phyloP scores from a whole-genome alignment of 2,888 invertebrate species.

The Scrobipalpa atriplicella region DNA sequence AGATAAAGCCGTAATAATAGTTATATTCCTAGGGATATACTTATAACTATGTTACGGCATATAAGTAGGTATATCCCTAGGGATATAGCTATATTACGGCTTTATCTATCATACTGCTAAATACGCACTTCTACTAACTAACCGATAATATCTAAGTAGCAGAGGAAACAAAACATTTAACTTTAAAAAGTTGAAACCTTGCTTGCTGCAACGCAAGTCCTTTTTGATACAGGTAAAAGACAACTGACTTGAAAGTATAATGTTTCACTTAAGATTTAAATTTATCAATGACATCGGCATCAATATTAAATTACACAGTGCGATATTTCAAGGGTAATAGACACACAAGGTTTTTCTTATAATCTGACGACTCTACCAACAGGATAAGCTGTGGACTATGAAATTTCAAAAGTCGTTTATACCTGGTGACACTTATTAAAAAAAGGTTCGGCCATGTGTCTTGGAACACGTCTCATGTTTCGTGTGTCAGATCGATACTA shows the following conservation, averaged over 20 bases:
- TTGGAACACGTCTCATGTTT: conserved; percentile 47
- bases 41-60: too few species aligned
- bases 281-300: conserved; percentile 73
- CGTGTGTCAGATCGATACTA: conserved; percentile 40
- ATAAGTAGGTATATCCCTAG: too few species aligned
- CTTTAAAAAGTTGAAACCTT: neutral
- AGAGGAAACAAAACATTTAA: too few species aligned
- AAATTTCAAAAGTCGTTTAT: conserved; percentile 64
- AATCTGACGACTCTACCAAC: conserved; percentile 60
- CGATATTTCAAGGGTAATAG: conserved; percentile 70
- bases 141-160: too few species aligned
- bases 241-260: conserved; percentile 55
- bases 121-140: too few species aligned
- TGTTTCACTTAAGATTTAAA: conserved; percentile 62
- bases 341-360: conserved; percentile 62
- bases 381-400: conserved; percentile 62
- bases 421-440: conserved; percentile 68
- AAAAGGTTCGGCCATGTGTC: conserved; percentile 48
- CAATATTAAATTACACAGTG: conserved; percentile 71
- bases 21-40: too few species aligned
- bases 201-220: conserved; percentile 49
- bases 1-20: too few species aligned
- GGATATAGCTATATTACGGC: too few species aligned
- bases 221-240: conserved; percentile 51
- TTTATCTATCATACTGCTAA: too few species aligned